Base-by-base conservation (phyloP, 2,113 vertebrate species). In the Hippocampus comes region DNA sequence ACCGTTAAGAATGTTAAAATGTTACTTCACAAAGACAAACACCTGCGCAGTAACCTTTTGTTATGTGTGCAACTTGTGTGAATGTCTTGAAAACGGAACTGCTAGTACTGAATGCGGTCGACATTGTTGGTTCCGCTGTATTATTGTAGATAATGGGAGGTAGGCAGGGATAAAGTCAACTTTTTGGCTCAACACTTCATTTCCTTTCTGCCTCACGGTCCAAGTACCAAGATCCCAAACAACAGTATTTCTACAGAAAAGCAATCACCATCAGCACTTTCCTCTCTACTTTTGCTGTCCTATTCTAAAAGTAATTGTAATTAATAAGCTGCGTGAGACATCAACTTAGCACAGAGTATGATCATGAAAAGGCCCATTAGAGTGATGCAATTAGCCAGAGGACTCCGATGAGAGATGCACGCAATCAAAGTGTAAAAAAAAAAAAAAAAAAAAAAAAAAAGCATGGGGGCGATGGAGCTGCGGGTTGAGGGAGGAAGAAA, bases 301-400 rank as follows among this genome's bases (percentile, higher is more conserved):
- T 78, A 64, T 87, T 77, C 86, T 81, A 48, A 55, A 6, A 5
- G 80, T 82, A 83, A 90, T 82, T 86, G 78, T 84, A 88, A 89
- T 89, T 91, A 90, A 89, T 88, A 87, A 88, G 84, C 82, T 4
- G 74, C 86, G 81, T 73, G 81, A 83, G 86, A 80, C 80, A 71
- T 86, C 87, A 90, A 86, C 85, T 83, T 76, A 84, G 82, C 81
- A 80, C 68, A 57, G 82, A 83, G 80, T 63, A 68, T 71, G 86
- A 84, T 86, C 82, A 84, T 82, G 83, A 88, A 90, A 90, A 91
- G 86, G 84, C 78, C 87, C 78, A 86, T 86, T 85, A 69, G 76
- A 85, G 87, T 91, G 85, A 90, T 88, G 87, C 89, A 93, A 93
- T 92, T 91, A 91, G 87, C 84, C 81, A 85, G 80, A 88, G 81